Evolutionary conservation across 2,888 invertebrate species (phyloP), one percentile per base, ranked within the genome.

Genomic region (Agrypnus murinus): DNA sequence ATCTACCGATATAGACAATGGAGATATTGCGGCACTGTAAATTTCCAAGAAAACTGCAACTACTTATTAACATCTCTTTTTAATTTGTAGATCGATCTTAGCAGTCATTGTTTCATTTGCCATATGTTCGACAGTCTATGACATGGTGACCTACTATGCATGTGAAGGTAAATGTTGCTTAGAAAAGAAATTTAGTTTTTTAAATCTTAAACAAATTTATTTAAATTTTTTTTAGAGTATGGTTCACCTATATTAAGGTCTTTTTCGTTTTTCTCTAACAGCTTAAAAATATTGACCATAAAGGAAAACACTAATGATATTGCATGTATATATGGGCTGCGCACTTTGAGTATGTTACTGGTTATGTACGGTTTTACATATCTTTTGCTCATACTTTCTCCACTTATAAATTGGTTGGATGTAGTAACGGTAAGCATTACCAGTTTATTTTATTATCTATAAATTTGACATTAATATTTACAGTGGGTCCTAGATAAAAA

Each of bases 321-420:
- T 45, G 3, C 84, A 38, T 86, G 86, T 69, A 71, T 87, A 5
- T 84, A 87, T 50, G 87, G 87, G 5, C 81, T 87, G 53, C 78
- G 86, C 67, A 81, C 84, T 1, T 77, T 87, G 8, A 86, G 86
- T 32, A 86, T 88, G 86, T 59, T 87, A 45, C 87, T 87, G 87
- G 84, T 88, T n/a, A 77, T 87, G 1, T 78, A 83, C 1, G 87
- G 86, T 0, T 87, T 87, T 65, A 83, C 75, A 2, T 86, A 83
- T 74, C 46, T 79, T 1, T 75, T 76, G 4, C 66, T 60, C 45
- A 14, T 69, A 8, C 48, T 78, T 43, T 46, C 68, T 40, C 77
- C 80, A 19, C 8, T 57, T 25, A 45, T 45, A 10, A 79, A 79
- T 31, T 64, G 65, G 63, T n/a, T 75, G 3, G 34, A 46, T 31